These are phyloP conservation scores for Mirounga angustirostris DNA, from an alignment of 2,113 vertebrate species.

Conservation along the genomic window DNA sequence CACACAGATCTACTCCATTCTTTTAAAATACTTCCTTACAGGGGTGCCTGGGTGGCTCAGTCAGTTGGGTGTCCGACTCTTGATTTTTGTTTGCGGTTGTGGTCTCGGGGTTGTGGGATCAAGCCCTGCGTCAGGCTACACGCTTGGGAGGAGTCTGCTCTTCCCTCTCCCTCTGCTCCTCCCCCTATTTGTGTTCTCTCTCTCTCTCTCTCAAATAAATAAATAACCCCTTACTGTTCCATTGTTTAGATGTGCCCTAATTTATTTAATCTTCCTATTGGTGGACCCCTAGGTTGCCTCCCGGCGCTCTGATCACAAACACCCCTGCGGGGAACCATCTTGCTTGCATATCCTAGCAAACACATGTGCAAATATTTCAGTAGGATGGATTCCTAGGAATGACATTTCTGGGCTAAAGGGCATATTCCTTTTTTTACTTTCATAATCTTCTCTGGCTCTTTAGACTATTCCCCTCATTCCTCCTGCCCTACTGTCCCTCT, in stretches of 20 bases:
- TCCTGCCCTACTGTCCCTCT: neutral
- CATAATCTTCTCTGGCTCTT: neutral
- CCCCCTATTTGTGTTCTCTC: neutral
- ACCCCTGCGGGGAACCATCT: accelerated
- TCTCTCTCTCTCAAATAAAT: neutral
- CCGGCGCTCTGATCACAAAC: neutral
- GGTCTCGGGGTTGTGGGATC: neutral
- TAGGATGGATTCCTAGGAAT: neutral
- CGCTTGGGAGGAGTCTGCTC: neutral
- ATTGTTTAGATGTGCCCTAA: neutral
- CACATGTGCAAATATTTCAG: neutral
- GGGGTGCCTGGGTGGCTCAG: neutral
- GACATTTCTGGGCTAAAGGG: neutral
- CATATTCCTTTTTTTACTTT: neutral
- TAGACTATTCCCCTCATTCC: no score
- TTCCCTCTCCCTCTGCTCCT: neutral
- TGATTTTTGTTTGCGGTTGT: neutral
- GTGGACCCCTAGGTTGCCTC: neutral
- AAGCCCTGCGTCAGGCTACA: neutral
- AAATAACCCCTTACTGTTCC: neutral
- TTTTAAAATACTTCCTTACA: neutral
- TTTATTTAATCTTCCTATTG: neutral
- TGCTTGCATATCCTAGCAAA: neutral
- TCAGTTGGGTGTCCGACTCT: neutral
- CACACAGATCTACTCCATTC: neutral